Evolutionary conservation across 2,113 vertebrate species (phyloP), one percentile per base, ranked within the genome.

Genomic region (Odocoileus virginianus): DNA sequence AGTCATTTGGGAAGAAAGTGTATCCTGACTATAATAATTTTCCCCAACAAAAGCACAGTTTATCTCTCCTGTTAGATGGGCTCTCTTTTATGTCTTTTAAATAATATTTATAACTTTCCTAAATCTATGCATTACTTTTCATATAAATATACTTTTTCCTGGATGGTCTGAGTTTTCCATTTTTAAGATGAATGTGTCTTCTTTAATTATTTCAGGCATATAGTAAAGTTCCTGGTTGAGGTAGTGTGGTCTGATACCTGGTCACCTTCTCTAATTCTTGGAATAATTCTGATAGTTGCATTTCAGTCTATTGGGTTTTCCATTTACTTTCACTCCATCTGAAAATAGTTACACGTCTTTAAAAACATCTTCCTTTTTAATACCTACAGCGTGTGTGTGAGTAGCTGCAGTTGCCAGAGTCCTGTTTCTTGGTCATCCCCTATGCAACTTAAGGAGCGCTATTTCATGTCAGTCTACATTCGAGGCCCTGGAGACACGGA

Each of bases 381-480:
- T 2, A 2, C 50, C 25, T 3, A 1, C 4, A 12, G 52, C 15
- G 1, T 16, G 19, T 4, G 6, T 25, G 7, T 3, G 8, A 12
- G 40, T 0, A 17, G 43, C 87, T 16, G 0, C 3, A 71, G 5
- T 1, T 21, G 7, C 40, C 23, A 0, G 1, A 17, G 8, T 4
- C 64, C 1, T 17, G 23, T 23, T 25, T 45, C 27, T 2, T 21
- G 11, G 27, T 17, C 9, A 3, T 14, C 57, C 27, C 4, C n/a
- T 1, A n/a, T 7, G 14, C 7, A 1, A 0, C 33, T 28, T 21
- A 16, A 45, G 45, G 5, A 60, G 55, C 27, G 1, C 0, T 19
- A 0, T 11, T 16, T 3, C 3, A 7, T 4, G 7, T 1, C 11
- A 15, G 15, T 2, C 21, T 2, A 0, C 1, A 2, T 16, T 61